Percentiles rank a stretch among this genome's conserved stretches.
phyloP scores from a whole-genome alignment of 64 coral and sea anemone genomes.

The Dendronephthya gigantea region DNA sequence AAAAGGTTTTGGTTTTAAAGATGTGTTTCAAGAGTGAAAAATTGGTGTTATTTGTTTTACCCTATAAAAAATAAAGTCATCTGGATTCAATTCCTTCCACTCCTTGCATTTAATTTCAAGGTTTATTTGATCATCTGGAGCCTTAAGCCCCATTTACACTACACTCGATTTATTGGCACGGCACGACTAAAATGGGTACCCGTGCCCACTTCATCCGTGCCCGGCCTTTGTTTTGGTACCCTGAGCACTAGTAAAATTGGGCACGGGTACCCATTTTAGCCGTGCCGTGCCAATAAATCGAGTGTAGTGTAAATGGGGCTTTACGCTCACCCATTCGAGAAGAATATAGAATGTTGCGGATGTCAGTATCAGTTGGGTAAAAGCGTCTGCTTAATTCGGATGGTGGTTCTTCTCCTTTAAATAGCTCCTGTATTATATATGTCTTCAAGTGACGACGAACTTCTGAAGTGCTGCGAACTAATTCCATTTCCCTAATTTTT shows the following conservation, averaged over 20 bases:
- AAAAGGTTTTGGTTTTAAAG: too few relatives aligned
- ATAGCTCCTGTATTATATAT: constrained; percentile 38
- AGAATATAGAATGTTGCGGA: constrained; percentile 10
- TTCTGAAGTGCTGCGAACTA: constrained; percentile 25
- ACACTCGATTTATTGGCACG: too few relatives aligned
- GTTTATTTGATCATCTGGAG: background rate
- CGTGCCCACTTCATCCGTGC: too few relatives aligned
- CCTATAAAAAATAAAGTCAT: background rate
- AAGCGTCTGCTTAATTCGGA: constrained; percentile 10
- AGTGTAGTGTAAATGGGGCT: too few relatives aligned
- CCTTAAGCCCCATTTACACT: too few relatives aligned
- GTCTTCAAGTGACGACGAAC: constrained; percentile 30
- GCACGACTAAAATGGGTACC: too few relatives aligned
- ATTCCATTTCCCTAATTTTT: constrained; percentile 40
- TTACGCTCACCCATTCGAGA: background rate
- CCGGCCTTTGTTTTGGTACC: too few relatives aligned
- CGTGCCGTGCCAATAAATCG: too few relatives aligned
- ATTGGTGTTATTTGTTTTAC: too few relatives aligned
- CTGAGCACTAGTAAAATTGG: too few relatives aligned
- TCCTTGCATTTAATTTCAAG: background rate
- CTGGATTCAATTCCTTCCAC: background rate
- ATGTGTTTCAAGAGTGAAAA: background rate
- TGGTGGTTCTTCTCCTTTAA: constrained; percentile 9
- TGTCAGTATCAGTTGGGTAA: constrained; percentile 24
- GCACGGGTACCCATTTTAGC: too few relatives aligned